Percentiles rank a stretch among this genome's conserved stretches.
phyloP scores from a whole-genome alignment of 2,797 vertebrate species.

The Eulemur mongoz region DNA sequence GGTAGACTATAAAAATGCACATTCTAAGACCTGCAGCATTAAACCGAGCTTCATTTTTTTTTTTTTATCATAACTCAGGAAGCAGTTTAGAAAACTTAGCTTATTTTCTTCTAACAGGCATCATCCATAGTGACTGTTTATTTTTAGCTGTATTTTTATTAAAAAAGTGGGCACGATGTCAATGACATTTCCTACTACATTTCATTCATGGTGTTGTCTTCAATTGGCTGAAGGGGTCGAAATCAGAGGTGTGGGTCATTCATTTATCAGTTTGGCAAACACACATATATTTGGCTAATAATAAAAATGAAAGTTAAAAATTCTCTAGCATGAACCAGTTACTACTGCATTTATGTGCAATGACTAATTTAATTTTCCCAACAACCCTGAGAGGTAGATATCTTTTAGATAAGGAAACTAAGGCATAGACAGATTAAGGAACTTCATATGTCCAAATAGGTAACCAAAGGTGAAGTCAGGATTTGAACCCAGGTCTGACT shows the following conservation, averaged over 20 bases:
- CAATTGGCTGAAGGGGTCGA: neutral
- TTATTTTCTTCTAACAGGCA: neutral
- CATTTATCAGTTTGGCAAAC: neutral
- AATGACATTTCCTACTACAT: neutral
- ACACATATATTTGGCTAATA: neutral
- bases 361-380: slow-evolving; percentile 10
- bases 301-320: neutral
- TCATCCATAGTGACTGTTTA: neutral
- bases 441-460: neutral
- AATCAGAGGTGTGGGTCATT: neutral
- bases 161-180: neutral
- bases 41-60: neutral
- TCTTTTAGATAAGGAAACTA: slow-evolving; percentile 14
- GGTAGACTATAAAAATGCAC: slow-evolving; percentile 66
- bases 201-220: neutral
- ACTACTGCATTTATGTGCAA: neutral
- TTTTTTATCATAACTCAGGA: neutral
- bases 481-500: neutral
- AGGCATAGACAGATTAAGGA: neutral
- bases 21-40: slow-evolving; percentile 68
- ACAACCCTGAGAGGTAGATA: neutral
- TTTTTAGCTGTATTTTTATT: slow-evolving; percentile 19
- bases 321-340: neutral
- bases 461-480: neutral
- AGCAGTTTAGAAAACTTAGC: neutral